phyloP scores from a whole-genome alignment of 2,113 vertebrate species.

The Arizona elegans region DNA sequence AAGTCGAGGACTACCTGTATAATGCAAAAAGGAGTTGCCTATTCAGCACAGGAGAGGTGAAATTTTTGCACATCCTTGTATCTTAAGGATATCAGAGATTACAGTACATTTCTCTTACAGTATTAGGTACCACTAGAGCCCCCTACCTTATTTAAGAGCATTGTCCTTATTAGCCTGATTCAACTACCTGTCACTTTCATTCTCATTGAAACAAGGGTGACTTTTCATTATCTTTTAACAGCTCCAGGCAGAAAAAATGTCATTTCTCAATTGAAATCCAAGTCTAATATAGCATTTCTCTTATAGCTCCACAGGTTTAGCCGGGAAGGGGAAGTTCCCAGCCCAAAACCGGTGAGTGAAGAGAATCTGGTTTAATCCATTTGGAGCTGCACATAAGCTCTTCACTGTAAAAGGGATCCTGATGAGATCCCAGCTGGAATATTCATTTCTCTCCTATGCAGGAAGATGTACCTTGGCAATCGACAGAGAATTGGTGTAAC shows the following conservation, averaged over 20 bases:
- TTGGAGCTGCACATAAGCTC: neutral
- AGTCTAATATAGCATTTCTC: slow-evolving; percentile 30
- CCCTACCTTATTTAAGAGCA: neutral
- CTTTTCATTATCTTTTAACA: neutral
- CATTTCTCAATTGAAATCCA: neutral
- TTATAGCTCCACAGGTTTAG: slow-evolving; percentile 72
- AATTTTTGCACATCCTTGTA: neutral
- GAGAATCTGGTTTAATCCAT: neutral
- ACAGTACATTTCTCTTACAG: neutral
- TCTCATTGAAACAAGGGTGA: neutral
- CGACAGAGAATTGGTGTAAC: slow-evolving; percentile 83
- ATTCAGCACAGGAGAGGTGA: neutral
- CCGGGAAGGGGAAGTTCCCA: slow-evolving; percentile 65
- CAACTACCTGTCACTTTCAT: neutral
- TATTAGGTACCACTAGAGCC: neutral
- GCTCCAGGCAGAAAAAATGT: neutral
- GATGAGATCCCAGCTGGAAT: neutral
- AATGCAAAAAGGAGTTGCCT: neutral
- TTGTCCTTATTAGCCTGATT: neutral
- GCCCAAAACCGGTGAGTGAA: slow-evolving; percentile 67
- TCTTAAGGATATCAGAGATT: neutral
- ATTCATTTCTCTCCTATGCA: slow-evolving; percentile 47
- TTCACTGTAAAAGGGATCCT: neutral
- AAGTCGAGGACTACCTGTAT: neutral
- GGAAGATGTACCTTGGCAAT: slow-evolving; percentile 74